Conservation (phyloP, 2,888 invertebrate species). For the Lycia hirtaria region DNA sequence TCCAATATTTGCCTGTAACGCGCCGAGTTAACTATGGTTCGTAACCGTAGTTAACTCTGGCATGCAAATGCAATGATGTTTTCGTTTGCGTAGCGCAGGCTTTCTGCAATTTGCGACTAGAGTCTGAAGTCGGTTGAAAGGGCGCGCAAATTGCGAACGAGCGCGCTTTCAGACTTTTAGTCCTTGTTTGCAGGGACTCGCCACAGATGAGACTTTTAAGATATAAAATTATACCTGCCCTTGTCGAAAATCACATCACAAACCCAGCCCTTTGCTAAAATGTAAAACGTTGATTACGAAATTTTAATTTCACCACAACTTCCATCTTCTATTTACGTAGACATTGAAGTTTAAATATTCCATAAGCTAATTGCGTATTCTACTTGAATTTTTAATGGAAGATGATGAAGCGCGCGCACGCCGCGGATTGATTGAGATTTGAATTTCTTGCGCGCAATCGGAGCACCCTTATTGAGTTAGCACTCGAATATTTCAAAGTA, state of each 20-base stretch:
- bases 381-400: constrained; percentile 81
- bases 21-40: constrained; percentile 11
- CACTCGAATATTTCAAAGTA: constrained; percentile 73
- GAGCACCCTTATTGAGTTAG: constrained; percentile 74
- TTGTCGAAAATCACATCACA: constrained; percentile 73
- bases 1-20: constrained; percentile 23
- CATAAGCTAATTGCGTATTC: constrained; percentile 77
- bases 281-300: constrained; percentile 70
- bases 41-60: constrained; percentile 22
- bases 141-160: constrained; percentile 76
- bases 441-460: constrained; percentile 78
- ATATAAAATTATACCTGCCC: constrained; percentile 77
- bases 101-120: constrained; percentile 52
- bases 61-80: constrained; percentile 45
- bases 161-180: constrained; percentile 73
- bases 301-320: constrained; percentile 77
- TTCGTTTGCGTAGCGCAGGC: constrained; percentile 43
- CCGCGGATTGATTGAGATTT: constrained; percentile 79
- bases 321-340: constrained; percentile 73
- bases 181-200: constrained; percentile 67
- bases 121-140: constrained; percentile 67
- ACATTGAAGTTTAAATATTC: constrained; percentile 79
- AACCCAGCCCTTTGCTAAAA: constrained; percentile 71
- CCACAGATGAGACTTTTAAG: constrained; percentile 70
- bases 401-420: constrained; percentile 70